Evolutionary conservation across 2,888 invertebrate genomes (phyloP).

Genomic region (Drosophila rellima): DNA sequence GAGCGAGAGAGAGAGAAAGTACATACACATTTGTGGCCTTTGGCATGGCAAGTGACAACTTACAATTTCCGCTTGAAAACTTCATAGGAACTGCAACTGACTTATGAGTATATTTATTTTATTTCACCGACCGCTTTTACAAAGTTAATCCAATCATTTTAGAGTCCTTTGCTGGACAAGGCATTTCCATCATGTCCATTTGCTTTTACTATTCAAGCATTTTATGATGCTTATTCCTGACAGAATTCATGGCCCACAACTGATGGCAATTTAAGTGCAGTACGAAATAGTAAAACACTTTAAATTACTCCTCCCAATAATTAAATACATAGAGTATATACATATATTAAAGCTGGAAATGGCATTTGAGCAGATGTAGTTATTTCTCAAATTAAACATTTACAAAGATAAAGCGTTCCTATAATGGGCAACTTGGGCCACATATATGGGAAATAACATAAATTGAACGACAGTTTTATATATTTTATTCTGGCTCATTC

Average conservation of each 20-base stretch:
- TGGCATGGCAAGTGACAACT: slow-evolving; percentile 57
- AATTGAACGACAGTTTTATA: too few relatives aligned
- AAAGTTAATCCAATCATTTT: slow-evolving; percentile 28
- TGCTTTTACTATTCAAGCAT: slow-evolving; percentile 18
- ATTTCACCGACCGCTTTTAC: slow-evolving; percentile 14
- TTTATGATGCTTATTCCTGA: slow-evolving; percentile 21
- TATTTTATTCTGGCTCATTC: too few relatives aligned
- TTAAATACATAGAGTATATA: background rate
- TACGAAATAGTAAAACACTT: background rate
- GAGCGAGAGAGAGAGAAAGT: background rate
- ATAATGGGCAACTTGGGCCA: too few relatives aligned
- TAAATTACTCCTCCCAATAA: background rate
- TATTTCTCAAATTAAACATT: too few relatives aligned
- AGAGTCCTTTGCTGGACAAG: background rate
- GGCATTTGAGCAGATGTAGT: background rate
- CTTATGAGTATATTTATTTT: slow-evolving; percentile 42
- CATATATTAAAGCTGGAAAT: background rate
- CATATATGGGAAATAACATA: too few relatives aligned
- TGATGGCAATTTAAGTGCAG: slow-evolving; percentile 5
- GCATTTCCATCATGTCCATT: slow-evolving; percentile 2
- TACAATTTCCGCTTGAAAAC: slow-evolving; percentile 61
- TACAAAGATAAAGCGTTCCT: too few relatives aligned
- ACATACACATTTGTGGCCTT: slow-evolving; percentile 10
- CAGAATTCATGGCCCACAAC: background rate
- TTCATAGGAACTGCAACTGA: slow-evolving; percentile 46